These are phyloP conservation scores for Rhorus exstirpatorius DNA, from an alignment of 2,888 invertebrate genomes.

Conservation along the genomic window DNA sequence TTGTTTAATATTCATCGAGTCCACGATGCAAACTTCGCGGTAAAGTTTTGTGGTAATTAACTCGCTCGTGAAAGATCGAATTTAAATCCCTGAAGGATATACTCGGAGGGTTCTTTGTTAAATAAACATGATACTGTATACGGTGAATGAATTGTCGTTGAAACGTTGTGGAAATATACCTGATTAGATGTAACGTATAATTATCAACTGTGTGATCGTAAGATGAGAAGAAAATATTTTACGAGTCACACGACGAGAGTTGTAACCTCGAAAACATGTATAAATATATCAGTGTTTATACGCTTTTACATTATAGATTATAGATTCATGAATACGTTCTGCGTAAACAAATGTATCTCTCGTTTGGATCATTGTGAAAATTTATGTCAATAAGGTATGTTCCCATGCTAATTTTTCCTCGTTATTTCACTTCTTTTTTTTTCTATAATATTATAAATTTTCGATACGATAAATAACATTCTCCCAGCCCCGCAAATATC, in stretches of 20 bases:
- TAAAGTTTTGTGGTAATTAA: conserved; percentile 53
- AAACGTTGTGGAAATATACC: no score
- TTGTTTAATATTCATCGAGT: conserved; percentile 59
- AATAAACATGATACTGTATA: conserved; percentile 1
- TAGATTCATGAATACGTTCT: neutral
- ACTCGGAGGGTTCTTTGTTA: neutral
- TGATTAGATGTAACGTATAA: no score
- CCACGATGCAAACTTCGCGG: conserved; percentile 3
- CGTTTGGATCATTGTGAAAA: neutral
- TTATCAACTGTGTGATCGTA: no score
- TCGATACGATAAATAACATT: no score
- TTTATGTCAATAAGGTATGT: no score
- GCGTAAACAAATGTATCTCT: neutral
- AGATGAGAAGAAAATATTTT: no score
- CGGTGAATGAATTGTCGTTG: neutral
- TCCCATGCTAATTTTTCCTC: no score
- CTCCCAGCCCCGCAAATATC: no score
- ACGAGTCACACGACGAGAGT: no score
- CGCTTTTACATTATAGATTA: no score
- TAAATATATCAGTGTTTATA: neutral
- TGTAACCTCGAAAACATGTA: neutral
- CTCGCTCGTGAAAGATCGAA: conserved; percentile 42
- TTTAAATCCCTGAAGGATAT: conserved; percentile 30
- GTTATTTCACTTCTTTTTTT: no score
- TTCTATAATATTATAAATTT: no score